A percentile compares a stretch with the other conserved stretches of the same genome.
These are phyloP conservation scores for Conus betulinus DNA, from an alignment of 1,140 invertebrate species.

Conservation along the genomic window DNA sequence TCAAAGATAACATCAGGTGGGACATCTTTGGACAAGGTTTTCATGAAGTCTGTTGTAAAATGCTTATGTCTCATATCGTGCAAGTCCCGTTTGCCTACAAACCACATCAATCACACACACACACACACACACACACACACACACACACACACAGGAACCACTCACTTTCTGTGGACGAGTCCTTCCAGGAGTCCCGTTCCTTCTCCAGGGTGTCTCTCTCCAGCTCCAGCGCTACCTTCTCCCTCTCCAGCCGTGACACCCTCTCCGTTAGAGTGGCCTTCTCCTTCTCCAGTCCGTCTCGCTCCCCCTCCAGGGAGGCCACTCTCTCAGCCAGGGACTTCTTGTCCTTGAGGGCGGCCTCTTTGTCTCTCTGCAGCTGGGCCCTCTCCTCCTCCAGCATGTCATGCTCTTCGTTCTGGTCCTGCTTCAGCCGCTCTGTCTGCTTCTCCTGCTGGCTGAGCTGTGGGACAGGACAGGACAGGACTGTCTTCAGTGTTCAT, in stretches of 20 bases:
- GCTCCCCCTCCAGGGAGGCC: background rate
- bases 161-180: constrained; percentile 15
- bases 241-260: constrained; percentile 3
- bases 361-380: constrained; percentile 9
- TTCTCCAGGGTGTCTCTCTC: constrained; percentile 7
- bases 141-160: background rate
- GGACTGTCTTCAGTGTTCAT: background rate
- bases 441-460: constrained; percentile 25
- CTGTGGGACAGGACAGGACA: background rate
- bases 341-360: constrained; percentile 20
- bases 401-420: constrained; percentile 26
- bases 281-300: background rate
- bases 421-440: constrained; percentile 21
- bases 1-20: too few relatives aligned
- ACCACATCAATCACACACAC: background rate
- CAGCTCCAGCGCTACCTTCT: background rate
- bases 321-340: background rate
- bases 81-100: background rate
- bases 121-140: background rate
- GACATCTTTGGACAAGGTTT: too few relatives aligned
- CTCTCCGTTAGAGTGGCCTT: background rate
- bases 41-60: too few relatives aligned
- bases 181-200: constrained; percentile 15
- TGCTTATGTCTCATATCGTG: too few relatives aligned
- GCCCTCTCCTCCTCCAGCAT: constrained; percentile 4